Base-by-base conservation (phyloP, 2,113 vertebrate species). In the Silurus glanis region DNA sequence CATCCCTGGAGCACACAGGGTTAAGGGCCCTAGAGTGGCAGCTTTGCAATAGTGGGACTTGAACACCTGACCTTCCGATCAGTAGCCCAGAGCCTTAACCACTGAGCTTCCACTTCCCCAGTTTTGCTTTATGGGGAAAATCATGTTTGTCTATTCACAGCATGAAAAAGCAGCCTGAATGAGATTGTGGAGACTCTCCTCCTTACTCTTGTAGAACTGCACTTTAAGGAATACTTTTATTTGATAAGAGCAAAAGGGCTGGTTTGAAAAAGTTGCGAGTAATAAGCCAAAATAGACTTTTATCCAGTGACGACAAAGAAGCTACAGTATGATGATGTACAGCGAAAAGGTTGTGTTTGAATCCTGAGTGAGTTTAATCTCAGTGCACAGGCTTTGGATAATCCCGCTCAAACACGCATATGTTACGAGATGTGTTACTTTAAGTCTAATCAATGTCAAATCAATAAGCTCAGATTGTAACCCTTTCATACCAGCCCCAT, bases 381-480 rank as follows among this genome's bases (percentile, higher is more conserved):
- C 82, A 37, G 8, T 23, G 45, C 45, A 12, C 56, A 58, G 69
- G 51, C 87, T 85, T 69, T 71, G 71, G 61, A 79, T 74, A 71
- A 86, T 9, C 21, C 47, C 6, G 2, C 61, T 85, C 61, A 67
- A 49, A 80, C 47, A n/a, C 28, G 83, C 83, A 87, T 83, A 89
- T 37, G 37, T 37, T 37, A 37, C 37, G 37, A 37, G 37, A 37
- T 71, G 81, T 87, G 83, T 87, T 89, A 82, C 67, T 81, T 69
- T 86, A 84, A 87, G 85, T 88, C 28, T 47, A 86, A 86, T 84
- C 83, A 85, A 89, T 91, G 90, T 75, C 62, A 62, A 58, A 90
- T 92, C 78, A 91, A 93, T 91, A 82, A 86, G 87, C 89, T 81
- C 89, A 88, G 84, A 83, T 74, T 83, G 7, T 55, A 7, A 55